A percentile compares a stretch with the other conserved stretches of the same genome.
Conservation (phyloP, 2,888 invertebrate genomes). For the Punctoribates punctum region DNA sequence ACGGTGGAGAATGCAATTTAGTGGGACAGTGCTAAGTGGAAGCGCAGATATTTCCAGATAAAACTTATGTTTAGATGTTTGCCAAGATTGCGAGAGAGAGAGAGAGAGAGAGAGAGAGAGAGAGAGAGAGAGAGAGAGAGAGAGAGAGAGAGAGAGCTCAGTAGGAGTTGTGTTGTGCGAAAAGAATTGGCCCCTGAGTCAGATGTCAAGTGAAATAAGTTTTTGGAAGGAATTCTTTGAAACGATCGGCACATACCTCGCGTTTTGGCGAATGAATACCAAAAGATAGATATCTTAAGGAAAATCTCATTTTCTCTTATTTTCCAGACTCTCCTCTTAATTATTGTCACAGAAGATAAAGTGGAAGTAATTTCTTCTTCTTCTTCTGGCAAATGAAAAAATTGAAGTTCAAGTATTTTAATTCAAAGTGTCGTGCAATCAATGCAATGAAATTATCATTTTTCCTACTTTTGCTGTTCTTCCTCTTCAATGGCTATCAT, state of each 20-base stretch:
- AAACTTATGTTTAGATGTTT: constrained; percentile 5
- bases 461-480: not conserved
- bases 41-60: not conserved
- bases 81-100: not conserved
- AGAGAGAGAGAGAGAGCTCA: constrained; percentile 14
- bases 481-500: too few species aligned
- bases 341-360: constrained; percentile 21
- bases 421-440: not conserved
- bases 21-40: constrained; percentile 5
- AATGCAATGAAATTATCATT: not conserved
- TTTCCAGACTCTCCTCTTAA: not conserved
- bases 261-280: not conserved
- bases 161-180: not conserved
- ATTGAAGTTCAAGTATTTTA: constrained; percentile 10
- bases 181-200: not conserved
- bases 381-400: not conserved
- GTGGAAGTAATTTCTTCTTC: not conserved
- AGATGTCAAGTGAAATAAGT: not conserved
- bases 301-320: not conserved
- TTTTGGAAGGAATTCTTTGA: not conserved
- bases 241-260: not conserved
- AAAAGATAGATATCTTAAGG: not conserved
- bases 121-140: not conserved
- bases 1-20: not conserved
- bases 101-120: constrained; percentile 14